Evolutionary conservation across 2,113 vertebrate genomes (phyloP).

Genomic region (Haemorhous mexicanus): DNA sequence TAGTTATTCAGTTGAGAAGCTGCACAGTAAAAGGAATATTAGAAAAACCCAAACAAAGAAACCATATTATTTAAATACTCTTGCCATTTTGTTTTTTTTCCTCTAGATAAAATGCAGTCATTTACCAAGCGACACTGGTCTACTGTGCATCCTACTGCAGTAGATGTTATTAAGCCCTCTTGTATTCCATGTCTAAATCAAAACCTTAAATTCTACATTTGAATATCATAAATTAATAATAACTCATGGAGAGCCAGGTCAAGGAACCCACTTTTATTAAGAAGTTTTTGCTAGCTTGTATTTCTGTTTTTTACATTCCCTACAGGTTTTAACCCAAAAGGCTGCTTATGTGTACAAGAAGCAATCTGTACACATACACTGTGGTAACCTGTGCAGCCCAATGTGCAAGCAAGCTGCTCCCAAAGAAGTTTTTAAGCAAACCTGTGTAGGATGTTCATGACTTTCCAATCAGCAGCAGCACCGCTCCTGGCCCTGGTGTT

Average conservation of each 20-base stretch:
- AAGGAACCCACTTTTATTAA: neutral
- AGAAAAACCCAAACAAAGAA: neutral
- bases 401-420: neutral
- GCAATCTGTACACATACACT: neutral
- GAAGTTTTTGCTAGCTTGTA: neutral
- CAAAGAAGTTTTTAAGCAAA: conserved; percentile 54
- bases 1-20: neutral
- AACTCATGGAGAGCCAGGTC: neutral
- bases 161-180: neutral
- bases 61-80: neutral
- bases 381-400: neutral
- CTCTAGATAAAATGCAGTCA: neutral
- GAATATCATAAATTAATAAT: neutral
- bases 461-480: conserved; percentile 87
- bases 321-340: neutral
- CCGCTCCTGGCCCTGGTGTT: conserved; percentile 82
- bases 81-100: neutral
- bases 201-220: neutral
- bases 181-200: neutral
- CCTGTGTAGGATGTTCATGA: conserved; percentile 97
- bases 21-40: neutral
- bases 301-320: neutral
- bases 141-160: neutral
- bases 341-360: accelerated
- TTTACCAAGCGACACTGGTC: neutral